A percentile compares a stretch with the other conserved stretches of the same genome.
Conservation (phyloP, 2,797 vertebrate species). For the Chaetodon trifasciatus region DNA sequence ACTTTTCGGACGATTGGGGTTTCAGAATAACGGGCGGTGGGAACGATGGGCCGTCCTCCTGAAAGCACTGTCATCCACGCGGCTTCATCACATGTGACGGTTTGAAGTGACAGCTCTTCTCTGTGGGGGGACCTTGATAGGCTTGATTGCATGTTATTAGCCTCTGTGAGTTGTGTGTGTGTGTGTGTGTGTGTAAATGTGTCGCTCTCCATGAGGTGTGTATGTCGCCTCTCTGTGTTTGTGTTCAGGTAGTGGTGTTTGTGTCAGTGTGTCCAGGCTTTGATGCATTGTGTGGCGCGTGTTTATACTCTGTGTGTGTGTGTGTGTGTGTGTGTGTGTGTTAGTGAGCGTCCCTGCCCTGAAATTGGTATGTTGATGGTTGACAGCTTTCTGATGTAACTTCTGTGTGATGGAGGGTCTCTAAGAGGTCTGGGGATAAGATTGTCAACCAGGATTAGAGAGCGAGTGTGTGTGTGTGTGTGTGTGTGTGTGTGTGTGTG, state of each 20-base stretch:
- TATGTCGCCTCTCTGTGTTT: neutral
- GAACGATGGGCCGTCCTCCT: no score
- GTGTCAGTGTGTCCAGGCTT: neutral
- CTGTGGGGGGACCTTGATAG: conserved; percentile 7
- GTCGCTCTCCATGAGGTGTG: neutral
- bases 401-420: conserved; percentile 59
- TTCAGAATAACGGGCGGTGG: no score
- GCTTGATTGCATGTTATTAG: conserved; percentile 45
- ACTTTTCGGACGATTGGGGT: no score
- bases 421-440: conserved; percentile 63
- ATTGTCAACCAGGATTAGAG: conserved; percentile 65
- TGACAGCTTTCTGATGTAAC: conserved; percentile 59
- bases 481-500: neutral
- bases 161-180: neutral
- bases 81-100: neutral
- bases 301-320: neutral
- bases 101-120: conserved; percentile 45
- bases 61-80: neutral
- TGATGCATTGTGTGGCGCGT: neutral
- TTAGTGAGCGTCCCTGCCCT: conserved; percentile 14
- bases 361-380: conserved; percentile 59
- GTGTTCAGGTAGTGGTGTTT: neutral
- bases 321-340: neutral
- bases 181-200: neutral
- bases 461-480: neutral